These are phyloP conservation scores for Dascillus cervinus DNA, from an alignment of 2,888 invertebrate species.

Conservation along the genomic window DNA sequence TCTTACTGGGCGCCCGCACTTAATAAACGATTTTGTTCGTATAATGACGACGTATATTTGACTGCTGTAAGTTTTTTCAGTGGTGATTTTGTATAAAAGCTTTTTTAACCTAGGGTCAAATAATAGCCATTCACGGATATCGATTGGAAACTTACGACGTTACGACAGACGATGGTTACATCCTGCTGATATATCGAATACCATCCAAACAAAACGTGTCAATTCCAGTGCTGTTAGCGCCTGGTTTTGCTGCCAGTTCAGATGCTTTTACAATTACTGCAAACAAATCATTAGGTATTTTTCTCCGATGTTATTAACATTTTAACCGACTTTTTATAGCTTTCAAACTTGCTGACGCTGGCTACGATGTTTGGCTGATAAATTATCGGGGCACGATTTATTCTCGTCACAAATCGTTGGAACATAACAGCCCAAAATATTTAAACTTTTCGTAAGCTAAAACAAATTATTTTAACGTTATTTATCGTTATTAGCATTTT, in stretches of 20 bases:
- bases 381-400: neutral
- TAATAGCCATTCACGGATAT: conserved; percentile 28
- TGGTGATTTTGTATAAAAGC: too few species aligned
- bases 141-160: conserved; percentile 32
- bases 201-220: conserved; percentile 10
- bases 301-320: too few species aligned
- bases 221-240: neutral
- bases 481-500: too few species aligned
- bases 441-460: too few species aligned
- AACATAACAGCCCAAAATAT: too few species aligned
- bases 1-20: too few species aligned
- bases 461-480: too few species aligned
- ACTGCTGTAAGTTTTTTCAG: too few species aligned
- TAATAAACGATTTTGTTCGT: too few species aligned
- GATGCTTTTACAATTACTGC: neutral
- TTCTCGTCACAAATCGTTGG: too few species aligned
- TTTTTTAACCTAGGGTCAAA: conserved; percentile 29
- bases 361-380: neutral
- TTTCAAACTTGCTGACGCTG: neutral
- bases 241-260: neutral
- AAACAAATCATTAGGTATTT: neutral
- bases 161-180: conserved; percentile 30
- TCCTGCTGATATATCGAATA: conserved; percentile 30
- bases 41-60: too few species aligned
- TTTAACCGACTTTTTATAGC: too few species aligned